Evolutionary conservation across 2,797 vertebrate genomes (phyloP).

Genomic region (Astyanax mexicanus): DNA sequence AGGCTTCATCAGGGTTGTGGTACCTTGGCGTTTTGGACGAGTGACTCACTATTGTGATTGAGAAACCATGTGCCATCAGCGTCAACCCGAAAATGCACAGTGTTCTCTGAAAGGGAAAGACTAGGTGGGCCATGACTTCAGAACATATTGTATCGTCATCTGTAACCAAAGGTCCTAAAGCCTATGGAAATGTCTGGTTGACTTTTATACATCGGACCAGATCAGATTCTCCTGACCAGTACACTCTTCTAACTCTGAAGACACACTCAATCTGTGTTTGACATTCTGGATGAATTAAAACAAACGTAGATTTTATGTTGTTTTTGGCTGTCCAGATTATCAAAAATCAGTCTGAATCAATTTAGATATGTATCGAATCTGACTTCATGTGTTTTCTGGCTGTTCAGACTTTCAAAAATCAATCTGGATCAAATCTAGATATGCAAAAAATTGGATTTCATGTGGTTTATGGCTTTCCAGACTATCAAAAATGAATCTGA

Average conservation of each 20-base stretch:
- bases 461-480: no score
- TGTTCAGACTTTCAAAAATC: no score
- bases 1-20: constrained; percentile 61
- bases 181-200: constrained; percentile 28
- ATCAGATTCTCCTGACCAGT: background rate
- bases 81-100: constrained; percentile 59
- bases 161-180: constrained; percentile 20
- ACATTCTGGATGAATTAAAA: constrained; percentile 24
- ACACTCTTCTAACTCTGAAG: background rate
- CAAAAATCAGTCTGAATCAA: no score
- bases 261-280: background rate
- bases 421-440: no score
- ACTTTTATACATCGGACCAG: constrained; percentile 2
- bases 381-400: no score
- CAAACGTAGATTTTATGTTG: no score
- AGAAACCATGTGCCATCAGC: constrained; percentile 66
- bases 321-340: no score
- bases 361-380: no score
- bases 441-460: no score
- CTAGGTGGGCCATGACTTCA: constrained; percentile 58
- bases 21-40: constrained; percentile 59
- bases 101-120: constrained; percentile 45
- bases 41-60: constrained; percentile 73
- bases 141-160: constrained; percentile 46
- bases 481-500: no score